Conservation (phyloP, 2,113 vertebrate genomes). For the Pterocles burchelli region DNA sequence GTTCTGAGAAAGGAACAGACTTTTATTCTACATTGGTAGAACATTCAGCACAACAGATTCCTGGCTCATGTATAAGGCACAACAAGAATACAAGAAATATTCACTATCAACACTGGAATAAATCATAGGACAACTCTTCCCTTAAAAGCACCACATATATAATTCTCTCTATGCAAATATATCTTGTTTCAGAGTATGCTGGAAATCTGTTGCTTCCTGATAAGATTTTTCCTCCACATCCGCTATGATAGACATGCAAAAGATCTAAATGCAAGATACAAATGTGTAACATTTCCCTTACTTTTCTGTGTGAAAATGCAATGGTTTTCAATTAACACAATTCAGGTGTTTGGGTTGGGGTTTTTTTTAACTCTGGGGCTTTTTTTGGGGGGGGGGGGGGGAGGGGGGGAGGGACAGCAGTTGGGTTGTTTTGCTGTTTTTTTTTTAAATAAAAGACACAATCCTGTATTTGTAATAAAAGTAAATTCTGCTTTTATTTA, state of each 20-base stretch:
- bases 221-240: not conserved
- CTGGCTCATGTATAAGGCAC: not conserved
- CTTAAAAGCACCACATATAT: not conserved
- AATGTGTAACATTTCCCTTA: not conserved
- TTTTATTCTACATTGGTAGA: not conserved
- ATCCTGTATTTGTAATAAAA: not conserved
- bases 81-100: not conserved
- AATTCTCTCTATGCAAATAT: not conserved
- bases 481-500: not conserved
- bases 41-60: not conserved
- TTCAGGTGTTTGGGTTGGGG: not conserved
- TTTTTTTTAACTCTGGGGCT: not conserved
- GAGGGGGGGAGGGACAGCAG: no score
- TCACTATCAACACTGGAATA: not conserved
- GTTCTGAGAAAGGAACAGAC: not conserved
- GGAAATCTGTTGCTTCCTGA: not conserved
- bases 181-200: not conserved
- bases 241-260: not conserved
- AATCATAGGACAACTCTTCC: not conserved
- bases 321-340: not conserved
- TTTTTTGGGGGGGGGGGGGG: not conserved
- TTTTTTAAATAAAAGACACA: not conserved
- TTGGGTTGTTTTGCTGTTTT: not conserved
- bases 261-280: accelerated
- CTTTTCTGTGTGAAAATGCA: not conserved